Conservation (phyloP, 2,888 invertebrate species). For the Drosophila borealis region DNA sequence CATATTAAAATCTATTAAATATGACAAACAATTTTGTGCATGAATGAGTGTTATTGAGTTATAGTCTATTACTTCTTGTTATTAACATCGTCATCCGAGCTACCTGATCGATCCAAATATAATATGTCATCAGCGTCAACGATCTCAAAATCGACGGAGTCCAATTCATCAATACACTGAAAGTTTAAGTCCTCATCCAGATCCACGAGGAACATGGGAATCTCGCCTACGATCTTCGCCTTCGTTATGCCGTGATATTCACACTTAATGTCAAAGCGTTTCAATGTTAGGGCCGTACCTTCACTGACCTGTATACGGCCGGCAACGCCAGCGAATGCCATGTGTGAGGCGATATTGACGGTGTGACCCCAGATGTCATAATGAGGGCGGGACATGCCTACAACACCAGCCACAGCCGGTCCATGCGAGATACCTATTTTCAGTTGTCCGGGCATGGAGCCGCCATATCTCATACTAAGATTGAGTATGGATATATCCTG, state of each 20-base stretch:
- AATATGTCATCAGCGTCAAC: no score
- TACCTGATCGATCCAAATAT: no score
- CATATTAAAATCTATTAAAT: not conserved
- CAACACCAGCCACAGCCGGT: slow-evolving; percentile 96
- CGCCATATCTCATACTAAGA: slow-evolving; percentile 14
- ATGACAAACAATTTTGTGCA: not conserved
- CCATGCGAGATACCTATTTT: slow-evolving; percentile 92
- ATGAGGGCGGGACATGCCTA: slow-evolving; percentile 95
- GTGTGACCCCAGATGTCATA: slow-evolving; percentile 99
- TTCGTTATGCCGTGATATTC: slow-evolving; percentile 88
- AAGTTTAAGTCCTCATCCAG: slow-evolving; percentile 26
- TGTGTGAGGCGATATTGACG: slow-evolving; percentile 97
- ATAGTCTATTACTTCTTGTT: no score
- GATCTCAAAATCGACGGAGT: not conserved
- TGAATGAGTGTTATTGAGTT: not conserved
- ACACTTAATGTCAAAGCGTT: slow-evolving; percentile 89
- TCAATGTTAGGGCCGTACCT: slow-evolving; percentile 89
- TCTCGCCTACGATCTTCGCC: slow-evolving; percentile 88
- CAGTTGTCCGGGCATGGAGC: slow-evolving; percentile 29
- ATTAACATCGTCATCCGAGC: no score
- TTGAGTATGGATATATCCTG: slow-evolving; percentile 46
- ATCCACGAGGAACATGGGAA: slow-evolving; percentile 87
- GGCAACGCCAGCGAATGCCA: slow-evolving; percentile 95
- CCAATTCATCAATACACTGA: slow-evolving; percentile 1
- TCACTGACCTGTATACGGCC: slow-evolving; percentile 92